Conservation (phyloP, 2,113 vertebrate genomes). For the Bothrops jararaca region DNA sequence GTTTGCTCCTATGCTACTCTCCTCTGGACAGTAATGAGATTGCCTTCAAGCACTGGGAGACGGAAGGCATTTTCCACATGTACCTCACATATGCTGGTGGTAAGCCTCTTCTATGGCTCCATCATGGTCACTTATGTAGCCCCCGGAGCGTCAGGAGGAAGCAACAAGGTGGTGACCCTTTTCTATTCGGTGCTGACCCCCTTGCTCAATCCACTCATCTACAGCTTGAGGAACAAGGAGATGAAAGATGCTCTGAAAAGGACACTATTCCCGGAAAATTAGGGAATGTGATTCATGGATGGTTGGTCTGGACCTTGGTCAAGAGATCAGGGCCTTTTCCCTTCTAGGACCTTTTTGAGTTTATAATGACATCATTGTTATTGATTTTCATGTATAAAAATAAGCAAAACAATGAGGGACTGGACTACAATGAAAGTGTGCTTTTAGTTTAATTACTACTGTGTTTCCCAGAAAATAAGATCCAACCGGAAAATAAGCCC, state of each 20-base stretch:
- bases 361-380: not conserved
- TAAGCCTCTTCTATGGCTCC: conserved; percentile 50
- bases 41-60: conserved; percentile 33
- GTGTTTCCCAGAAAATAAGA: too few relatives aligned
- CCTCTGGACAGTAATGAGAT: conserved; percentile 31
- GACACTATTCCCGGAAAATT: not conserved
- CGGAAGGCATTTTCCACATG: conserved; percentile 61
- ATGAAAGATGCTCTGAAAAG: conserved; percentile 44
- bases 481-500: too few relatives aligned
- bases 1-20: conserved; percentile 35
- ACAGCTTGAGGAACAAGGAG: conserved; percentile 57
- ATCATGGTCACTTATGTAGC: conserved; percentile 51
- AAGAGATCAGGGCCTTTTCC: not conserved
- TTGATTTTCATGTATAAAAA: not conserved
- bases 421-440: not conserved
- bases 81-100: conserved; percentile 51
- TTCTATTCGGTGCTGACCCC: conserved; percentile 52
- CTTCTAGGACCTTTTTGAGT: not conserved
- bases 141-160: conserved; percentile 18
- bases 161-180: conserved; percentile 54
- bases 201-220: conserved; percentile 59
- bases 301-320: not conserved
- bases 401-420: not conserved
- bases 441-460: not conserved
- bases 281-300: not conserved